These are phyloP conservation scores for Gambusia holbrooki DNA, from an alignment of 2,113 vertebrate species.

Conservation along the genomic window DNA sequence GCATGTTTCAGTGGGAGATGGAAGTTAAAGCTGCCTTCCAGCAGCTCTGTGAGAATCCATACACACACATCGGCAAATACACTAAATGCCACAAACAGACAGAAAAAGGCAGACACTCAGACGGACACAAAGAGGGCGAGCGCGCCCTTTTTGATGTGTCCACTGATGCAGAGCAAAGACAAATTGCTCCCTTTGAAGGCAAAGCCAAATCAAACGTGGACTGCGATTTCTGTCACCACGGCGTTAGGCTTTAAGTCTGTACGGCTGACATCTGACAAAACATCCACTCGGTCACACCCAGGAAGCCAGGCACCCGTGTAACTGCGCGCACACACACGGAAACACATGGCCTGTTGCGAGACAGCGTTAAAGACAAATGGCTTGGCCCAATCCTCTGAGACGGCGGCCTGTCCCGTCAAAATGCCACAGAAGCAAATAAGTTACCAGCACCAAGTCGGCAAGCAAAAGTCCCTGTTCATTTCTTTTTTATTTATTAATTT, in stretches of 20 bases:
- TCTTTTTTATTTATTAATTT: background rate
- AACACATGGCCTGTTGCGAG: conserved; percentile 14
- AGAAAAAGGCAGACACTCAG: conserved; percentile 16
- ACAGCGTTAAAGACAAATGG: conserved; percentile 54
- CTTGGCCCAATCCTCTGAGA: conserved; percentile 51
- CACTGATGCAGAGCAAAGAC: conserved; percentile 68
- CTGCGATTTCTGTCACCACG: conserved; percentile 70
- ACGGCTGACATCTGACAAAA: conserved; percentile 71
- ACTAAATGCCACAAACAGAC: conserved; percentile 44
- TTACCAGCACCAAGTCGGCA: conserved; percentile 16
- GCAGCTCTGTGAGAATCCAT: conserved; percentile 30
- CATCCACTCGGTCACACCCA: conserved; percentile 55
- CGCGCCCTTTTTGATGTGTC: conserved; percentile 64
- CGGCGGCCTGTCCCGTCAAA: conserved; percentile 48
- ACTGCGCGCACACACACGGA: background rate
- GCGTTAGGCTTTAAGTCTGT: conserved; percentile 59
- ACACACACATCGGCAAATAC: conserved; percentile 1
- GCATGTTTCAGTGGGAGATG: conserved; percentile 56
- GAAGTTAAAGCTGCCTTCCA: conserved; percentile 52
- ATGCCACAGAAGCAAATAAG: conserved; percentile 41
- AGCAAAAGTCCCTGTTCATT: background rate
- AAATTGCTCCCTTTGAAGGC: conserved; percentile 74
- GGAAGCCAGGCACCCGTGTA: conserved; percentile 20
- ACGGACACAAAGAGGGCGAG: conserved; percentile 21
- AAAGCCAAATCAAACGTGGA: conserved; percentile 68